A percentile compares a stretch with the other conserved stretches of the same genome.
These are phyloP conservation scores for Pongo pygmaeus DNA, from an alignment of 2,113 vertebrate species.

Conservation along the genomic window DNA sequence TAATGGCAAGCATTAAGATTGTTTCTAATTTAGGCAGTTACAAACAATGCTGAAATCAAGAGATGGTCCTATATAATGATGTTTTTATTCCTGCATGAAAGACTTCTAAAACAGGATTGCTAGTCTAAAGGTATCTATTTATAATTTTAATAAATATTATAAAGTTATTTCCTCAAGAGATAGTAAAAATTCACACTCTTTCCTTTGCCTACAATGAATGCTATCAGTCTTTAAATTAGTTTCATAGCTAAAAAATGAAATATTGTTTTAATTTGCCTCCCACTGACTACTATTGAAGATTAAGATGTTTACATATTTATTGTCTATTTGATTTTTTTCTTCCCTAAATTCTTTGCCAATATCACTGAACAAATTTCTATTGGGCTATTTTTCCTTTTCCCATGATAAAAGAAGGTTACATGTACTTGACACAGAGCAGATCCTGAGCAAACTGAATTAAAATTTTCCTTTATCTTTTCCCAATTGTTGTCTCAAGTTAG, in stretches of 20 bases:
- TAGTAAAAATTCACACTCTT: not conserved
- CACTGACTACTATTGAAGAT: not conserved
- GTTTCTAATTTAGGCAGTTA: not conserved
- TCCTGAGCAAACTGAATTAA: not conserved
- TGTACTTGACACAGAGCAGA: not conserved
- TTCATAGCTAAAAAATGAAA: not conserved
- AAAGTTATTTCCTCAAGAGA: not conserved
- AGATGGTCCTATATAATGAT: not conserved
- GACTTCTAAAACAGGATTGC: not conserved
- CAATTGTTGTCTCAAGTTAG: conserved; percentile 1
- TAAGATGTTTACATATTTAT: not conserved
- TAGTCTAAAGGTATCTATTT: not conserved
- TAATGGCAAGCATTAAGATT: not conserved
- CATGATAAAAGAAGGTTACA: not conserved
- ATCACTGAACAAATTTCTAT: not conserved
- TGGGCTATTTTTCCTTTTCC: not conserved
- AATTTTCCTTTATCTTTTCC: not conserved
- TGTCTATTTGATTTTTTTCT: not conserved
- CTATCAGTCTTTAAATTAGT: not conserved
- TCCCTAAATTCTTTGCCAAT: not conserved
- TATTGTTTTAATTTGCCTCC: not conserved
- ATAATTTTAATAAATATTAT: not conserved
- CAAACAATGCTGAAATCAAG: not conserved
- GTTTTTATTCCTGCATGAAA: not conserved
- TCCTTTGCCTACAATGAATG: not conserved